A percentile compares a stretch with the other conserved stretches of the same genome.
Conservation (phyloP, 2,888 invertebrate species). For the Xylota sylvarum region DNA sequence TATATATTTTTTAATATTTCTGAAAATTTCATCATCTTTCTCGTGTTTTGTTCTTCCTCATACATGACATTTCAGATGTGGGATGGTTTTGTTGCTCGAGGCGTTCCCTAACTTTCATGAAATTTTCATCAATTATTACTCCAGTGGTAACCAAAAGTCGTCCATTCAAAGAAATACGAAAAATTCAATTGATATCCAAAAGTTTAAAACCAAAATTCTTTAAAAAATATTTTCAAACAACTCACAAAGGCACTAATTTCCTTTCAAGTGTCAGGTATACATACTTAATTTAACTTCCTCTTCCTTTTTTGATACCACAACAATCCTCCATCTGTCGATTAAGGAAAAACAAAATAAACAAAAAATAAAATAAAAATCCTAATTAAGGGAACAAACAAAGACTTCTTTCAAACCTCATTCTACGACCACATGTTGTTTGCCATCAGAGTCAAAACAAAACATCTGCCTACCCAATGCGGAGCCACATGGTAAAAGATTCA, state of each 20-base stretch:
- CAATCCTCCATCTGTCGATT: conserved; percentile 60
- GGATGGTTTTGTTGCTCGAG: too few species aligned
- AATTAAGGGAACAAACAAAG: conserved; percentile 73
- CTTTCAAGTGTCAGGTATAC: conserved; percentile 30
- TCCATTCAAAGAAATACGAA: too few species aligned
- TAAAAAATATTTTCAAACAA: not conserved
- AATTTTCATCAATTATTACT: too few species aligned
- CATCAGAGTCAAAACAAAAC: conserved; percentile 49
- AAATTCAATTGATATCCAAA: too few species aligned
- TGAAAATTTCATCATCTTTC: too few species aligned
- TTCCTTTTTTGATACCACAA: conserved; percentile 46
- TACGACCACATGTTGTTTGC: conserved; percentile 74
- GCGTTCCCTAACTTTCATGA: too few species aligned
- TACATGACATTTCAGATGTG: too few species aligned
- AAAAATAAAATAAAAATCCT: conserved; percentile 61
- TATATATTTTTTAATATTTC: too few species aligned
- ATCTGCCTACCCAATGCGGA: conserved; percentile 54
- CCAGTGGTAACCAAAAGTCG: too few species aligned
- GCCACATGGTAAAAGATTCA: conserved; percentile 43
- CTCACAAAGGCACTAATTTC: conserved; percentile 1
- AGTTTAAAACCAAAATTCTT: too few species aligned
- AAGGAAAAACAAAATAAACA: conserved; percentile 18
- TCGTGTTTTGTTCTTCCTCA: too few species aligned
- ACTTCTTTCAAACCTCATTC: conserved; percentile 57
- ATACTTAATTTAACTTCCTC: conserved; percentile 35